A percentile compares a stretch with the other conserved stretches of the same genome.
Evolutionary conservation across 2,797 vertebrate species (phyloP).

Genomic region (Enteromius paludinosus): DNA sequence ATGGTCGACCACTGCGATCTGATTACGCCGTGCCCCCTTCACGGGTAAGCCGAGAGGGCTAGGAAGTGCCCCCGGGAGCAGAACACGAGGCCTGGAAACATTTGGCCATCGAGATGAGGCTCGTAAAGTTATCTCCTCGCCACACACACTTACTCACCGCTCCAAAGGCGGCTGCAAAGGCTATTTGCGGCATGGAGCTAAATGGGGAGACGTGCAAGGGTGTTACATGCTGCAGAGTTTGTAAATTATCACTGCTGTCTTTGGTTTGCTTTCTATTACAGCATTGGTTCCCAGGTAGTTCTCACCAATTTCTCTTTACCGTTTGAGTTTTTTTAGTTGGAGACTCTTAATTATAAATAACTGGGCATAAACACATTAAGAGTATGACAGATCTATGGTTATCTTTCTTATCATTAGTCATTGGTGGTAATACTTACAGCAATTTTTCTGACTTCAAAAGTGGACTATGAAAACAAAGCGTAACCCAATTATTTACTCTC

Average conservation of each 20-base stretch:
- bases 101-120: constrained; percentile 61
- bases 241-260: constrained; percentile 14
- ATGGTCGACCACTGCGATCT: constrained; percentile 72
- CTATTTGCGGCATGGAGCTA: constrained; percentile 16
- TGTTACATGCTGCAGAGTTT: background rate
- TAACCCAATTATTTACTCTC: background rate
- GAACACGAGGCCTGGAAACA: constrained; percentile 62
- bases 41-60: constrained; percentile 69
- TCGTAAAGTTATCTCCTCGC: constrained; percentile 58
- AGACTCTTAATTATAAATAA: constrained; percentile 4
- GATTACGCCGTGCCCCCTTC: constrained; percentile 69
- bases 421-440: constrained; percentile 17
- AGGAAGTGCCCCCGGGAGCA: constrained; percentile 69
- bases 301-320: constrained; percentile 55
- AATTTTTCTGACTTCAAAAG: constrained; percentile 5
- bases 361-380: background rate
- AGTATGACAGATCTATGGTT: constrained; percentile 31
- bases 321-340: constrained; percentile 54
- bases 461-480: no score
- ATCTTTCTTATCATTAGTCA: constrained; percentile 41
- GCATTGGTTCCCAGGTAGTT: background rate
- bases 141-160: constrained; percentile 47
- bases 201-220: background rate
- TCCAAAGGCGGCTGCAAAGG: constrained; percentile 35
- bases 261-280: background rate